Evolutionary conservation across 2,113 vertebrate species (phyloP).

Genomic region (Carassius gibelio): DNA sequence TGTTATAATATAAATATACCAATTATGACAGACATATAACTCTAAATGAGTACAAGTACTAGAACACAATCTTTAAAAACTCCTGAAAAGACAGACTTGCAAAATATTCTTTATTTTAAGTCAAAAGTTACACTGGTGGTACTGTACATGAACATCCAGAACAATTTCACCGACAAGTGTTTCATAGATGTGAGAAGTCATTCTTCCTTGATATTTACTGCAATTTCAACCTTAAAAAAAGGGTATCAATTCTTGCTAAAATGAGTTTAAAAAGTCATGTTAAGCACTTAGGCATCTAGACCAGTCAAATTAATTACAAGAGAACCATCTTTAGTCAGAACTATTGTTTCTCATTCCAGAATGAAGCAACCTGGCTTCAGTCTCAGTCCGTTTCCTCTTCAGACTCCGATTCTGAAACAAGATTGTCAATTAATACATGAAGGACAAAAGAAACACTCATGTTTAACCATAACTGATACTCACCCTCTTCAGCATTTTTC

Average conservation of each 20-base stretch:
- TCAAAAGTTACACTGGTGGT: neutral
- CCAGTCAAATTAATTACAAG: neutral
- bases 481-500: conserved; percentile 97
- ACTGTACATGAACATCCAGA: neutral
- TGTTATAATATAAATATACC: no score
- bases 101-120: neutral
- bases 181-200: neutral
- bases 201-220: neutral
- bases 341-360: neutral
- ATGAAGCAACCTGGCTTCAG: conserved; percentile 69
- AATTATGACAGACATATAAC: no score
- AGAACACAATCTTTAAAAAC: neutral
- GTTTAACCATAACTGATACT: neutral
- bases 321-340: neutral
- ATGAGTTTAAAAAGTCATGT: neutral
- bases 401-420: conserved; percentile 88
- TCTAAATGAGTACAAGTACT: no score
- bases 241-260: neutral
- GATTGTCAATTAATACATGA: neutral
- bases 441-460: neutral
- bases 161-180: neutral
- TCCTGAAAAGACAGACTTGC: neutral
- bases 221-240: no score
- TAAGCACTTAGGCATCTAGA: neutral
- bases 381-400: conserved; percentile 90